Evolutionary conservation across 1,140 invertebrate species (phyloP).

Genomic region (Armadillidium nasatum): DNA sequence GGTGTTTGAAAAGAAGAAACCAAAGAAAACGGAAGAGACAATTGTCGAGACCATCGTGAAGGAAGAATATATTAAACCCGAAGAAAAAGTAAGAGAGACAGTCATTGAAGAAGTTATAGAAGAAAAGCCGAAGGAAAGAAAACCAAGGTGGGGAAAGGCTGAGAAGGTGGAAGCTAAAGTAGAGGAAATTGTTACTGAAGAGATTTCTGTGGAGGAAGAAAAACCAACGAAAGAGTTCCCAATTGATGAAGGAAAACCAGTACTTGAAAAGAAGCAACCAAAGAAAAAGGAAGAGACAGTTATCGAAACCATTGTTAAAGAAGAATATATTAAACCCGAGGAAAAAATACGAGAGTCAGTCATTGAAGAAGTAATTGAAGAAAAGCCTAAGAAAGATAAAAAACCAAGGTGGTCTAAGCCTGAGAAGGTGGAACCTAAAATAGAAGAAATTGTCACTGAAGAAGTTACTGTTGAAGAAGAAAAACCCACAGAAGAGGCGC

Average conservation of each 20-base stretch:
- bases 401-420: constrained; percentile 4
- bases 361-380: neutral
- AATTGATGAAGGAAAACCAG: constrained; percentile 1
- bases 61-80: neutral
- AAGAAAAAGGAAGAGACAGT: neutral
- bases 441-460: neutral
- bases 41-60: neutral
- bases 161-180: neutral
- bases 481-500: neutral
- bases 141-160: neutral
- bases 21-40: neutral
- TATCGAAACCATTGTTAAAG: neutral
- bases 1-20: neutral
- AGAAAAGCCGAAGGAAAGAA: neutral
- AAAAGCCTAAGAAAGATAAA: neutral
- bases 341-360: too few relatives aligned
- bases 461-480: too few relatives aligned
- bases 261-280: neutral
- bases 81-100: neutral
- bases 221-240: neutral
- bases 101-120: neutral
- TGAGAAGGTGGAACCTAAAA: neutral
- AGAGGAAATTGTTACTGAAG: neutral
- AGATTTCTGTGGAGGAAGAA: neutral
- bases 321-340: too few relatives aligned